Conservation (phyloP, 2,888 invertebrate species). For the Brachycybe producta region DNA sequence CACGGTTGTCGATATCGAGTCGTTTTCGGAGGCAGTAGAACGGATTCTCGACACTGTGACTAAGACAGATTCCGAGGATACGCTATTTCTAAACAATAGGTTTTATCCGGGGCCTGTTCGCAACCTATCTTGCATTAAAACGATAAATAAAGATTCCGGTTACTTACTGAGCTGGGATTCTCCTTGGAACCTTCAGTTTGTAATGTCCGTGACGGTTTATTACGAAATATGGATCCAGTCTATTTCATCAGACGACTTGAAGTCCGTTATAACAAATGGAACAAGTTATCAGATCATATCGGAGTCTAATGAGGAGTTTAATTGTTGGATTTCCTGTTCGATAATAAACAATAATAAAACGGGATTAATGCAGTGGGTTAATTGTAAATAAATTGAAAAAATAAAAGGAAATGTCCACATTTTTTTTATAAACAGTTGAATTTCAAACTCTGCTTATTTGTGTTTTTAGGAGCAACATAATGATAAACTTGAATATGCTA, state of each 20-base stretch:
- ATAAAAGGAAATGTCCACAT: too few species aligned
- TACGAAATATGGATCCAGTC: slow-evolving; percentile 15
- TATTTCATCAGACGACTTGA: neutral
- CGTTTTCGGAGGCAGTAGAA: slow-evolving; percentile 4
- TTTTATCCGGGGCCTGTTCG: slow-evolving; percentile 12
- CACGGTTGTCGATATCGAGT: slow-evolving; percentile 32
- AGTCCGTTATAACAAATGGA: neutral
- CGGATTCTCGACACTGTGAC: neutral
- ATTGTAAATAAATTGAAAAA: too few species aligned
- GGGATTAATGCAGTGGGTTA: too few species aligned
- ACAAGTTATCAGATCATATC: neutral
- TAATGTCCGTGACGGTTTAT: neutral
- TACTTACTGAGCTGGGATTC: slow-evolving; percentile 3
- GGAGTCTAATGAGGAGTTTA: neutral
- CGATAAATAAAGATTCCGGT: neutral
- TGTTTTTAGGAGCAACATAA: too few species aligned
- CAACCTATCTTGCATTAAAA: slow-evolving; percentile 5
- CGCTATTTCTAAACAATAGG: neutral
- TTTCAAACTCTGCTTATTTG: too few species aligned
- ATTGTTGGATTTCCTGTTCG: too few species aligned
- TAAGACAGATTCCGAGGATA: neutral
- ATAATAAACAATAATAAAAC: too few species aligned
- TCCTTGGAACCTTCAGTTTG: slow-evolving; percentile 13
- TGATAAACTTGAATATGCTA: too few species aligned
- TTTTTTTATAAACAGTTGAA: too few species aligned